Conservation (phyloP, 2,888 invertebrate species). For the Ophion obscuratus region DNA sequence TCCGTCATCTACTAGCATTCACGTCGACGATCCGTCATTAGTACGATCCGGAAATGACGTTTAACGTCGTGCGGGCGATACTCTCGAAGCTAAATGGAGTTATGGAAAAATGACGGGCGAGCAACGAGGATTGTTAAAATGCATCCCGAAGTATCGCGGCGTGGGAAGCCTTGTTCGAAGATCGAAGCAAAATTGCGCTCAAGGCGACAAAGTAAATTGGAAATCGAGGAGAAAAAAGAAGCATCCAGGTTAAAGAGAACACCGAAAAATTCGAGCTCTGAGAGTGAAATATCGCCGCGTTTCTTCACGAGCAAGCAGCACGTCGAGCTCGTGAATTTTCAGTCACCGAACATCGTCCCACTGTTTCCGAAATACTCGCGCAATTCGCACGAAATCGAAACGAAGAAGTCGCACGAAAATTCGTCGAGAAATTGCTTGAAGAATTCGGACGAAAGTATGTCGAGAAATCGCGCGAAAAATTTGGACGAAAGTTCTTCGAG, state of each 20-base stretch:
- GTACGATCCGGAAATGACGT: slow-evolving; percentile 26
- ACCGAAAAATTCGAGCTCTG: slow-evolving; percentile 44
- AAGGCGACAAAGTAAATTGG: slow-evolving; percentile 49
- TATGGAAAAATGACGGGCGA: slow-evolving; percentile 45
- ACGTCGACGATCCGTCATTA: slow-evolving; percentile 27
- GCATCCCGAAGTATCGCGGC: slow-evolving; percentile 26
- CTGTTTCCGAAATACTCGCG: background rate
- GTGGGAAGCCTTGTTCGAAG: slow-evolving; percentile 55
- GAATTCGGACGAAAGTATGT: background rate
- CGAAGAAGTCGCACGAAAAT: background rate
- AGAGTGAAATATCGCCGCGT: slow-evolving; percentile 52
- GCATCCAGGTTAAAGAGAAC: slow-evolving; percentile 9
- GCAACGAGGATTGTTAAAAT: slow-evolving; percentile 10
- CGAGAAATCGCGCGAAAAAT: background rate
- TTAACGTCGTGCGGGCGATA: slow-evolving; percentile 8
- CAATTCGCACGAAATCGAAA: slow-evolving; percentile 5
- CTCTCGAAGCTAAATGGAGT: slow-evolving; percentile 20
- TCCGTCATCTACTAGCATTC: background rate
- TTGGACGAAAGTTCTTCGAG: background rate
- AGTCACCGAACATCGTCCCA: background rate
- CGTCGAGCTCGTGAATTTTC: slow-evolving; percentile 63
- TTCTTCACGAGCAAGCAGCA: slow-evolving; percentile 62
- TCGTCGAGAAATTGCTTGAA: background rate
- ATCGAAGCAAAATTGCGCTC: slow-evolving; percentile 56
- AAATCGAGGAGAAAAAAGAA: slow-evolving; percentile 35